phyloP scores from a whole-genome alignment of 2,113 vertebrate genomes.

The Calonectris borealis region DNA sequence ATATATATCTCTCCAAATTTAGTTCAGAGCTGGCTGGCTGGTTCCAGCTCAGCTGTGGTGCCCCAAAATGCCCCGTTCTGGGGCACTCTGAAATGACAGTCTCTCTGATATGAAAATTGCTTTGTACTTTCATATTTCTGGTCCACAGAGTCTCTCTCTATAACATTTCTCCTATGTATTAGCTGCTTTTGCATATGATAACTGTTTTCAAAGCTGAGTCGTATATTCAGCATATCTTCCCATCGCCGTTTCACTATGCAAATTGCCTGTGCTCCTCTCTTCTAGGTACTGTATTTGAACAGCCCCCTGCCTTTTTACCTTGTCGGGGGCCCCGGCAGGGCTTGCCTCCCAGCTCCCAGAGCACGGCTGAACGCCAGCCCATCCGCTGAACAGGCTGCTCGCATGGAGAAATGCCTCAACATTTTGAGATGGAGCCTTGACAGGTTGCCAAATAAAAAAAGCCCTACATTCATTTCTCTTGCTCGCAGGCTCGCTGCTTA shows the following conservation, averaged over 20 bases:
- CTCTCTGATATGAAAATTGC: neutral
- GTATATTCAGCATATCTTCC: neutral
- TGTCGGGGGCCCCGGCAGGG: neutral
- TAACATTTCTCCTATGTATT: neutral
- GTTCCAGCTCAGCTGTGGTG: neutral
- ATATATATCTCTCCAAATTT: neutral
- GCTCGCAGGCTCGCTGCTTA: conserved; percentile 27
- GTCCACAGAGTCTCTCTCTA: neutral
- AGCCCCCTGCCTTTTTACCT: neutral
- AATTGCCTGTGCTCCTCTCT: neutral
- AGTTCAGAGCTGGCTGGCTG: neutral
- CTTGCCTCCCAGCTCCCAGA: neutral
- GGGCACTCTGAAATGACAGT: neutral
- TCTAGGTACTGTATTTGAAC: neutral
- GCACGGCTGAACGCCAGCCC: neutral
- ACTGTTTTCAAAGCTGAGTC: neutral
- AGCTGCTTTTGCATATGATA: neutral
- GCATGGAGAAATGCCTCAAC: neutral
- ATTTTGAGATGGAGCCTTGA: neutral
- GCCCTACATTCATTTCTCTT: conserved; percentile 11
- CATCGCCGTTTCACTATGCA: neutral
- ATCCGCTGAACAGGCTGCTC: neutral
- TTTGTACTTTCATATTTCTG: neutral
- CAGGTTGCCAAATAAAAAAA: neutral
- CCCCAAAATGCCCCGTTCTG: neutral